Conservation (phyloP, 2,797 vertebrate species). For the Lindbergichthys nudifrons region DNA sequence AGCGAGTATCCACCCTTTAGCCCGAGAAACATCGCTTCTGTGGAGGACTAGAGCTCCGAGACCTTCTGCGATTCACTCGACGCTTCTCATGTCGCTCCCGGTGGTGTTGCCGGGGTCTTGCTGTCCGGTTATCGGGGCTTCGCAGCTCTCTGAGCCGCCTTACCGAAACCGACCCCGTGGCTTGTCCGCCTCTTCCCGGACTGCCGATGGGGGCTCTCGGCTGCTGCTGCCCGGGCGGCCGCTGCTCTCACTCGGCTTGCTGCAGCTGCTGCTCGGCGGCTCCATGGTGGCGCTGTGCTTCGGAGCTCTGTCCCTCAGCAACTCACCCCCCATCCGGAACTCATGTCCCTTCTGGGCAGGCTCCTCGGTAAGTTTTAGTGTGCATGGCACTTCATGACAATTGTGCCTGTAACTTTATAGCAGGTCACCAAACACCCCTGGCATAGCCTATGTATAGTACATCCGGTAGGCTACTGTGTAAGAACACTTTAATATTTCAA, state of each 20-base stretch:
- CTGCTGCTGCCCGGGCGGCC: constrained; percentile 82
- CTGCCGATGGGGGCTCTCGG: constrained; percentile 56
- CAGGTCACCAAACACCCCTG: neutral
- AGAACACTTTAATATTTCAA: too few species aligned
- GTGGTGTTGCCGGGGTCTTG: constrained; percentile 88
- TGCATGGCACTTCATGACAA: neutral
- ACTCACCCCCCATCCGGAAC: constrained; percentile 85
- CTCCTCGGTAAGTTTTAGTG: constrained; percentile 85
- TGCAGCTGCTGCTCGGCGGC: constrained; percentile 90
- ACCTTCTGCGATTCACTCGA: neutral
- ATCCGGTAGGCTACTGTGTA: too few species aligned
- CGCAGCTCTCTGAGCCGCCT: constrained; percentile 64
- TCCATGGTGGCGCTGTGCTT: constrained; percentile 89
- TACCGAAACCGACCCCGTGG: constrained; percentile 69
- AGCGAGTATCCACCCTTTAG: neutral
- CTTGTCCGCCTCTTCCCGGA: constrained; percentile 43
- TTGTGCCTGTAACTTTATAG: neutral
- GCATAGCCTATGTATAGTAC: too few species aligned
- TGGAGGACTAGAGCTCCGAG: neutral
- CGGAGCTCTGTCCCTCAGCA: constrained; percentile 87
- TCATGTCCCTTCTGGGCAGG: constrained; percentile 91
- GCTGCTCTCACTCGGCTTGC: constrained; percentile 86
- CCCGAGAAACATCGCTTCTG: neutral
- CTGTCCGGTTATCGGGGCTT: constrained; percentile 80
- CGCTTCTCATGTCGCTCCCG: constrained; percentile 56